These are phyloP conservation scores for Chrysopilus asiliformis DNA, from an alignment of 2,888 invertebrate species.

Conservation along the genomic window DNA sequence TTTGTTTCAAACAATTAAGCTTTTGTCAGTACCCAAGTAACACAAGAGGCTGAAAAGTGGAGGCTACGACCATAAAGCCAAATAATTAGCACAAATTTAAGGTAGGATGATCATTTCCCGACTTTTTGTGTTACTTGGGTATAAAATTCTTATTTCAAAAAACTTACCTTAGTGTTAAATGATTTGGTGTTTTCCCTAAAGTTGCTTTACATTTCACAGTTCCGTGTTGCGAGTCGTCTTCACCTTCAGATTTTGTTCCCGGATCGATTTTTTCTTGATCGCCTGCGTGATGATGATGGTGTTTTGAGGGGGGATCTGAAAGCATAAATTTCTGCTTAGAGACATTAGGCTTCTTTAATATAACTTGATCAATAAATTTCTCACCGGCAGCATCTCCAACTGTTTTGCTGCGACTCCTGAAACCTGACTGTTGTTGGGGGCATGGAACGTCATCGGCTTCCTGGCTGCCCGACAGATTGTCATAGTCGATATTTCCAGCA, in stretches of 20 bases:
- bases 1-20: too few relatives aligned
- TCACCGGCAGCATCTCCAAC: conserved; percentile 70
- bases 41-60: too few relatives aligned
- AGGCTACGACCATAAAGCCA: too few relatives aligned
- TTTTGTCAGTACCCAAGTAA: too few relatives aligned
- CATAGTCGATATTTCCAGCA: conserved; percentile 74
- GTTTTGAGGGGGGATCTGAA: conserved; percentile 18
- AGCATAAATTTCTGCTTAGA: conserved; percentile 7
- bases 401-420: conserved; percentile 82
- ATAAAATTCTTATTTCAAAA: too few relatives aligned
- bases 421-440: conserved; percentile 36
- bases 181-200: conserved; percentile 84
- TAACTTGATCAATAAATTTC: conserved; percentile 14
- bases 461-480: conserved; percentile 63
- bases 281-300: conserved; percentile 30
- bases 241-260: conserved; percentile 76
- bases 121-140: too few relatives aligned
- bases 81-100: too few relatives aligned
- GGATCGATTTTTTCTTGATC: conserved; percentile 49
- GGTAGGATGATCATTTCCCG: too few relatives aligned
- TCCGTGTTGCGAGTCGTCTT: conserved; percentile 64
- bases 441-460: conserved; percentile 50
- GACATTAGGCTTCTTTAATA: conserved; percentile 9
- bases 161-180: conserved; percentile 65
- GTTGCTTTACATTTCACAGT: conserved; percentile 49